These are phyloP conservation scores for Mystacides longicornis DNA, from an alignment of 2,888 invertebrate genomes.

Conservation along the genomic window DNA sequence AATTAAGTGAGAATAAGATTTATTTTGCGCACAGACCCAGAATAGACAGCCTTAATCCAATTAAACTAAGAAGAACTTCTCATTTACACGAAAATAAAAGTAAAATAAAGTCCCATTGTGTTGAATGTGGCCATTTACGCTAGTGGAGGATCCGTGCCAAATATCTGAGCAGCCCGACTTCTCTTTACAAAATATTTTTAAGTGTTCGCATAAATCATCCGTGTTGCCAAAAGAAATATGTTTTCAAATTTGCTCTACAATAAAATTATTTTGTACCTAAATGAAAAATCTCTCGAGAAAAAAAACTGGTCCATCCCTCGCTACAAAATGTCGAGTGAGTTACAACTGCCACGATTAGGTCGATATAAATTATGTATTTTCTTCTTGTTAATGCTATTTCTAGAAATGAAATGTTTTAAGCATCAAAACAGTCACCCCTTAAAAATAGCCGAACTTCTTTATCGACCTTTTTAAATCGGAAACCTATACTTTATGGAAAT, in stretches of 20 bases:
- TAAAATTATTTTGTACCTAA: constrained; percentile 2
- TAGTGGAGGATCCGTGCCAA: not conserved
- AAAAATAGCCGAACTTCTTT: no score
- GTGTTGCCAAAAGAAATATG: constrained; percentile 1
- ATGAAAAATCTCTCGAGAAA: not conserved
- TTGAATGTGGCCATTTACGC: not conserved
- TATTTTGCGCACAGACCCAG: not conserved
- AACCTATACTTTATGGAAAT: no score
- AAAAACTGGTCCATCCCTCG: not conserved
- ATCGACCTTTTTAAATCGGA: no score
- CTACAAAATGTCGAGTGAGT: no score
- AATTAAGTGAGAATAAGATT: not conserved
- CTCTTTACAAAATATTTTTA: constrained; percentile 1
- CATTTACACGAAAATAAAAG: constrained; percentile 2
- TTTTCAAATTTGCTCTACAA: not conserved
- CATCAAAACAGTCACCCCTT: no score
- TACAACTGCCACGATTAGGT: no score
- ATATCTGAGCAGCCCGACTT: not conserved
- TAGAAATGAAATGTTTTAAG: no score
- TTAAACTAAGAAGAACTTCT: not conserved
- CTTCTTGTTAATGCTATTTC: no score
- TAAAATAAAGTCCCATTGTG: not conserved
- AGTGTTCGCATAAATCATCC: constrained; percentile 1
- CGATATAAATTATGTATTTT: no score
- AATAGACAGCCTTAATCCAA: not conserved